phyloP scores from a whole-genome alignment of 2,113 vertebrate genomes.

The Dinomys branickii region DNA sequence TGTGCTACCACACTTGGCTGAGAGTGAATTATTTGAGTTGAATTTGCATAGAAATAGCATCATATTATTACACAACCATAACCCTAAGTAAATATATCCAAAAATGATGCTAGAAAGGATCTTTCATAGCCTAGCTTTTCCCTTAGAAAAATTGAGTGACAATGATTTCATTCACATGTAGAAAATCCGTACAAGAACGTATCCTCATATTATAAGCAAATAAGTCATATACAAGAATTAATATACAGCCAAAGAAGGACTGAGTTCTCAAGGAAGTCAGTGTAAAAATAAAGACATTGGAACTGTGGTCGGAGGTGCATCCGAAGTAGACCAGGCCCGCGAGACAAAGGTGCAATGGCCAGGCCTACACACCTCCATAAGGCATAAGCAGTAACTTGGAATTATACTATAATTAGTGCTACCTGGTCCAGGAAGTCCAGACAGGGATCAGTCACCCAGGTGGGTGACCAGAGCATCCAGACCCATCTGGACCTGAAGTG shows the following conservation, averaged over 20 bases:
- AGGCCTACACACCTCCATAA: not conserved
- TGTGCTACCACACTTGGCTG: not conserved
- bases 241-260: not conserved
- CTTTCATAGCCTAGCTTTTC: not conserved
- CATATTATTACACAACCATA: not conserved
- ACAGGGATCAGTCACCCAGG: not conserved
- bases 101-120: not conserved
- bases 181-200: not conserved
- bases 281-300: not conserved
- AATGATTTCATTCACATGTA: not conserved
- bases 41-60: not conserved
- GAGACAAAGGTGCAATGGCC: not conserved
- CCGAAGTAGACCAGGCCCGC: not conserved
- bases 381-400: not conserved
- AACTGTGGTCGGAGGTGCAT: not conserved
- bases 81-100: not conserved
- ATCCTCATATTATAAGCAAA: not conserved
- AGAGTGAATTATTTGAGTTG: slow-evolving; percentile 31
- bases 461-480: not conserved
- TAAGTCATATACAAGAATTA: not conserved
- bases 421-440: not conserved
- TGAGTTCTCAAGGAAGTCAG: not conserved
- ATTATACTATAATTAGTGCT: not conserved
- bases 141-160: not conserved
- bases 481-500: not conserved